Evolutionary conservation across 2,888 invertebrate species (phyloP).

Genomic region (Drosophila neotestacea): DNA sequence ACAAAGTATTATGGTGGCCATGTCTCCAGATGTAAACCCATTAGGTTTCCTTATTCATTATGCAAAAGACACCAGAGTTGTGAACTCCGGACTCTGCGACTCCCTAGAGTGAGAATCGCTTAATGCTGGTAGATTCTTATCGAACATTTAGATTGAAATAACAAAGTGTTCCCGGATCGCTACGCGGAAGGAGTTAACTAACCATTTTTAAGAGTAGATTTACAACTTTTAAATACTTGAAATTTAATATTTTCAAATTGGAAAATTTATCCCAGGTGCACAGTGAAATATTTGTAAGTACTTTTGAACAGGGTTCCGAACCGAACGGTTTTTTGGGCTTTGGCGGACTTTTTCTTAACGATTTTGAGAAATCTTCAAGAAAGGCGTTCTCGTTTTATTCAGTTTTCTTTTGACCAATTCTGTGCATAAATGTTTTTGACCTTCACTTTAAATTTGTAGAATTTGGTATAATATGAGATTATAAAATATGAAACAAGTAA

Average conservation of each 20-base stretch:
- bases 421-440: too few relatives aligned
- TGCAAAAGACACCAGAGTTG: constrained; percentile 42
- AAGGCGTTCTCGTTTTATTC: too few relatives aligned
- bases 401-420: too few relatives aligned
- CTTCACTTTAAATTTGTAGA: too few relatives aligned
- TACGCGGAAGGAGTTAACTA: not conserved
- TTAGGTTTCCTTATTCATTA: constrained; percentile 63
- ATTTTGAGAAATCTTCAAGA: too few relatives aligned
- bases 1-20: constrained; percentile 76
- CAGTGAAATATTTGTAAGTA: not conserved
- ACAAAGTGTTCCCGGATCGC: constrained; percentile 30
- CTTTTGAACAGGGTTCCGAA: not conserved
- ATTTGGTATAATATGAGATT: too few relatives aligned
- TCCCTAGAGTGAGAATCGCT: constrained; percentile 24
- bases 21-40: constrained; percentile 67
- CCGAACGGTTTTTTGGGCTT: too few relatives aligned
- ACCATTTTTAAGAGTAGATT: not conserved
- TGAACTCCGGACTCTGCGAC: constrained; percentile 6
- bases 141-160: constrained; percentile 28
- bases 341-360: too few relatives aligned
- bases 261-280: not conserved
- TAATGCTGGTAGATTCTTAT: constrained; percentile 43
- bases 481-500: too few relatives aligned
- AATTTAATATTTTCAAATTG: not conserved
- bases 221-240: not conserved